phyloP scores from a whole-genome alignment of 2,113 vertebrate genomes.

The Pteropus alecto region DNA sequence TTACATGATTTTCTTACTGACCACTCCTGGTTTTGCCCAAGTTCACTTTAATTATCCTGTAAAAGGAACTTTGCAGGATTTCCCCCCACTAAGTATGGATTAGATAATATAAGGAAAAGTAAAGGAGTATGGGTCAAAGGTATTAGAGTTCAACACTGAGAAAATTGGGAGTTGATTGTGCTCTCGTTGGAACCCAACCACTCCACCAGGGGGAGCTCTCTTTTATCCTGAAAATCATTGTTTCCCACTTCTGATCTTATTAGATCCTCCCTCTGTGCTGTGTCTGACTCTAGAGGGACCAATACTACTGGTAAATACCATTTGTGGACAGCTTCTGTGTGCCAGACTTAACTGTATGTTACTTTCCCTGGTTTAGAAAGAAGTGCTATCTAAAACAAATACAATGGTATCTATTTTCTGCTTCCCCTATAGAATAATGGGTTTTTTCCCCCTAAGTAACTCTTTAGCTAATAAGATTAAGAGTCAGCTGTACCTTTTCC shows the following conservation, averaged over 20 bases:
- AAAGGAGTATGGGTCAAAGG: not conserved
- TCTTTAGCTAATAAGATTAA: not conserved
- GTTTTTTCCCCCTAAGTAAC: not conserved
- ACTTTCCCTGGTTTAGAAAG: not conserved
- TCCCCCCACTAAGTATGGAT: not conserved
- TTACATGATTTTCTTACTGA: not conserved
- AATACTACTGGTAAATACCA: not conserved
- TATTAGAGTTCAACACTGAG: not conserved
- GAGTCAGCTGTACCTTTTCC: not conserved
- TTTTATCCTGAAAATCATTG: not conserved
- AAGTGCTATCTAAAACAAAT: not conserved
- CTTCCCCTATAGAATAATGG: not conserved
- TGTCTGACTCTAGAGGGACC: not conserved
- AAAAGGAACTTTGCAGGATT: not conserved
- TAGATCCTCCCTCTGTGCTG: not conserved
- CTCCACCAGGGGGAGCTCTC: constrained; percentile 17
- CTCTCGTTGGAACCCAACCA: not conserved
- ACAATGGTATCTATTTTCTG: not conserved
- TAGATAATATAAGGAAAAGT: not conserved
- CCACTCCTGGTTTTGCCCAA: not conserved
- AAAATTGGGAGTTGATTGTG: not conserved
- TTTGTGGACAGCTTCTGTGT: not conserved
- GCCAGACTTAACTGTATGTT: not conserved
- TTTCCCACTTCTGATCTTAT: not conserved
- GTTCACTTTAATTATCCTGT: not conserved